Evolutionary conservation across 2,888 invertebrate species (phyloP).

Genomic region (Athripsodes cinereus): DNA sequence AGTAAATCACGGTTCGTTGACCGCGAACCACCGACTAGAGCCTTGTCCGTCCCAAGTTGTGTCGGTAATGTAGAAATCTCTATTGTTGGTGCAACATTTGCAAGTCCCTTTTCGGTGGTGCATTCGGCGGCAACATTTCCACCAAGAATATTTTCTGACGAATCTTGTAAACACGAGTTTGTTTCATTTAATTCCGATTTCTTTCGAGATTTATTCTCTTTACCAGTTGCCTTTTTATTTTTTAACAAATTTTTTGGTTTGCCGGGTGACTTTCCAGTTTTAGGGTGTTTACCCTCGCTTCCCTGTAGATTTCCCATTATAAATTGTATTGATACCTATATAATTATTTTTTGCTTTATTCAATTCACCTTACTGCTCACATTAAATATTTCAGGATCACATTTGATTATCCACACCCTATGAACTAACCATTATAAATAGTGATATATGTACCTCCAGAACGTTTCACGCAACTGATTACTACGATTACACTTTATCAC

Average conservation of each 20-base stretch:
- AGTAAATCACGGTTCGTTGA: slow-evolving; percentile 45
- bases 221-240: slow-evolving; percentile 43
- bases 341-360: too few relatives aligned
- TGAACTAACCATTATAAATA: too few relatives aligned
- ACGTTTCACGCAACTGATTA: too few relatives aligned
- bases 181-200: slow-evolving; percentile 31
- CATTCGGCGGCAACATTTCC: slow-evolving; percentile 21
- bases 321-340: background rate
- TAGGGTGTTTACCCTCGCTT: slow-evolving; percentile 45
- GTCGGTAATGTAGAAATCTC: slow-evolving; percentile 24
- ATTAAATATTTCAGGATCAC: background rate
- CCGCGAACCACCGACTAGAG: slow-evolving; percentile 36
- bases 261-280: slow-evolving; percentile 51
- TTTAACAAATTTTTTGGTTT: slow-evolving; percentile 53
- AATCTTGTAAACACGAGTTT: slow-evolving; percentile 13
- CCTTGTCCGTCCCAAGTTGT: slow-evolving; percentile 34
- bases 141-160: slow-evolving; percentile 25
- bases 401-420: too few relatives aligned
- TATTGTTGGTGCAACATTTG: slow-evolving; percentile 30
- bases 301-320: slow-evolving; percentile 53
- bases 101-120: slow-evolving; percentile 6
- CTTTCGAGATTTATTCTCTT: slow-evolving; percentile 29
- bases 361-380: background rate
- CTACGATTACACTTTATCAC: too few relatives aligned
- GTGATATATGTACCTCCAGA: too few relatives aligned